phyloP scores from a whole-genome alignment of 2,888 invertebrate species.

The Anarsia innoxiella region DNA sequence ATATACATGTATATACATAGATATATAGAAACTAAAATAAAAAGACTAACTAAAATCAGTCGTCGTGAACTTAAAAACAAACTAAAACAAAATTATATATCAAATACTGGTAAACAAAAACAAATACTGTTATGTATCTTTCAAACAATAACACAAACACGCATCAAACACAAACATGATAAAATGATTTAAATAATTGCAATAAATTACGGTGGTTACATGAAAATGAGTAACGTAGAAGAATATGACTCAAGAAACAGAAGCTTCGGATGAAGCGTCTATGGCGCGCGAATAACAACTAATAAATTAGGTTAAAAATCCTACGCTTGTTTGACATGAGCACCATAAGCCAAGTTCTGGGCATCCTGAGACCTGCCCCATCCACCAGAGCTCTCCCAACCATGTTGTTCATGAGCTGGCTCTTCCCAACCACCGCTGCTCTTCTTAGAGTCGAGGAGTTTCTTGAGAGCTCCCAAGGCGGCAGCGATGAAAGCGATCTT shows the following conservation, averaged over 20 bases:
- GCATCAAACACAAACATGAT: neutral
- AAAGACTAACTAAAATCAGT: slow-evolving; percentile 19
- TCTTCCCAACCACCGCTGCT: slow-evolving; percentile 84
- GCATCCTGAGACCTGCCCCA: slow-evolving; percentile 81
- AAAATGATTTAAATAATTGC: slow-evolving; percentile 6
- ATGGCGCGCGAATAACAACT: neutral
- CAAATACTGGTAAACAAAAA: slow-evolving; percentile 14
- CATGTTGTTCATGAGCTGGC: slow-evolving; percentile 76
- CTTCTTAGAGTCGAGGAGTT: slow-evolving; percentile 82
- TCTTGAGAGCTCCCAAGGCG: slow-evolving; percentile 78
- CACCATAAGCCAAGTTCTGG: slow-evolving; percentile 82
- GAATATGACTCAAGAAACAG: neutral
- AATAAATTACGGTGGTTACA: slow-evolving; percentile 8
- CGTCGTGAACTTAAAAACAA: slow-evolving; percentile 14
- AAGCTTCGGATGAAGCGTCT: neutral
- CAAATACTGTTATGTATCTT: slow-evolving; percentile 18
- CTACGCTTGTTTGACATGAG: slow-evolving; percentile 67
- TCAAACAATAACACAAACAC: slow-evolving; percentile 8
- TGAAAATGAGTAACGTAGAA: neutral
- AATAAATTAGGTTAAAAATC: neutral
- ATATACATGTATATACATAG: slow-evolving; percentile 17
- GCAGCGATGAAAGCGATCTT: slow-evolving; percentile 88
- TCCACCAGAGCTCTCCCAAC: slow-evolving; percentile 71
- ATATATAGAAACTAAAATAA: slow-evolving; percentile 21
- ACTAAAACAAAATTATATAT: slow-evolving; percentile 15